Conservation (phyloP, 1,140 invertebrate species). For the Drosophila ananassae region DNA sequence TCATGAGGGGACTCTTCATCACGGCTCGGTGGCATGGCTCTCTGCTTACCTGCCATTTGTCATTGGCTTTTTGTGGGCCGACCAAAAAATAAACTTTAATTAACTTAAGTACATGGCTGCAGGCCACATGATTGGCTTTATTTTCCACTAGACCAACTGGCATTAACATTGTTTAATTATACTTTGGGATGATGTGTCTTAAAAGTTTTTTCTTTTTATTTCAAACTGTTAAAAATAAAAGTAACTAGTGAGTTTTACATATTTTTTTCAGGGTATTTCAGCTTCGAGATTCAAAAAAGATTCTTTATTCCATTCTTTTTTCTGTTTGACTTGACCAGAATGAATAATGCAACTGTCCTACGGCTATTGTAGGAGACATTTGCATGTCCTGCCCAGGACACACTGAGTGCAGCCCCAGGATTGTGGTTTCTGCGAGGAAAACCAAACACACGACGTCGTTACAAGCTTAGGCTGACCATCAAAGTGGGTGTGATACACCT, state of each 20-base stretch:
- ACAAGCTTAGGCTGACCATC: neutral
- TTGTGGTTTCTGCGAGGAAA: conserved; percentile 24
- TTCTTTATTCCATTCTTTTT: neutral
- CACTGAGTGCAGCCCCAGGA: conserved; percentile 34
- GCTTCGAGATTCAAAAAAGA: neutral
- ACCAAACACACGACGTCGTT: neutral
- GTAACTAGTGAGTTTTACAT: neutral
- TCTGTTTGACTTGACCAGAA: conserved; percentile 15
- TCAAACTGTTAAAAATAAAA: neutral
- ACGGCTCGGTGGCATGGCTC: conserved; percentile 7
- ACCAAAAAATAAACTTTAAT: conserved; percentile 68
- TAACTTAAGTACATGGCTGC: conserved; percentile 64
- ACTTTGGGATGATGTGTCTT: neutral
- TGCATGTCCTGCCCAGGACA: conserved; percentile 26
- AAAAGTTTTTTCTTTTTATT: neutral
- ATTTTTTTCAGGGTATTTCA: conserved; percentile 5
- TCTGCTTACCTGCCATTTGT: conserved; percentile 42
- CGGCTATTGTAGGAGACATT: conserved; percentile 33
- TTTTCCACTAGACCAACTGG: neutral
- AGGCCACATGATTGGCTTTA: conserved; percentile 3
- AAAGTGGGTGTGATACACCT: neutral
- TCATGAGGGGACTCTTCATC: conserved; percentile 34
- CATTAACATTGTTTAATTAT: neutral
- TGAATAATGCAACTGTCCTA: conserved; percentile 52
- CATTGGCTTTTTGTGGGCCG: conserved; percentile 46